Percentiles rank a stretch among this genome's conserved stretches.
These are phyloP conservation scores for Meandrina meandrites DNA, from an alignment of 92 coral and sea anemone species.

Conservation along the genomic window DNA sequence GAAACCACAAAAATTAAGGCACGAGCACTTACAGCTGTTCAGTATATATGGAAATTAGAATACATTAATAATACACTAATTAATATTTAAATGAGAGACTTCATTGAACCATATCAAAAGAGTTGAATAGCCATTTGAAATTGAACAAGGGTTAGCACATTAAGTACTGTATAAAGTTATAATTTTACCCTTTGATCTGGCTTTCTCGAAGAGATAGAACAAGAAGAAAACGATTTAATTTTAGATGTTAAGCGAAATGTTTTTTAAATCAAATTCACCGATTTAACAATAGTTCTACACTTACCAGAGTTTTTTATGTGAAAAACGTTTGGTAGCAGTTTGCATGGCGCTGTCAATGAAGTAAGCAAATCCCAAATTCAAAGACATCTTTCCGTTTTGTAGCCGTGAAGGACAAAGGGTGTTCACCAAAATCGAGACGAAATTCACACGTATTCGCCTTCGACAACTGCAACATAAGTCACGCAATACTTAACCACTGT, in stretches of 20 bases:
- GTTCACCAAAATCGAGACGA: not conserved
- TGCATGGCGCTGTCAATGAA: slow-evolving; percentile 80
- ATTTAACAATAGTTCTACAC: not conserved
- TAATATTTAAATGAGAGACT: no score
- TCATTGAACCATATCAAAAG: no score
- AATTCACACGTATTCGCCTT: not conserved
- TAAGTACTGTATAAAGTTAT: not conserved
- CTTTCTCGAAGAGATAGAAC: not conserved
- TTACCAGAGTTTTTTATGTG: slow-evolving; percentile 87
- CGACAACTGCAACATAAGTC: not conserved
- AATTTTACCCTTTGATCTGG: not conserved
- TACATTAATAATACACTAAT: no score
- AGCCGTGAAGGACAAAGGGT: not conserved
- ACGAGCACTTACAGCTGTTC: no score
- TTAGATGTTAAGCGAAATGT: no score
- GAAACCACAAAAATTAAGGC: no score
- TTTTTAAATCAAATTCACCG: not conserved
- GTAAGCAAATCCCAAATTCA: slow-evolving; percentile 71
- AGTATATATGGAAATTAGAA: no score
- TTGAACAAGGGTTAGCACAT: not conserved
- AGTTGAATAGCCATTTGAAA: not conserved
- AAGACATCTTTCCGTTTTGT: slow-evolving; percentile 36
- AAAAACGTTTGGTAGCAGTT: slow-evolving; percentile 79
- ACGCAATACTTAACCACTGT: slow-evolving; percentile 5
- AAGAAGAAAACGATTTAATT: not conserved